These are phyloP conservation scores for Pelagia noctiluca DNA, from an alignment of 30 jellyfish, hydroid and myxozoan species.

Conservation along the genomic window DNA sequence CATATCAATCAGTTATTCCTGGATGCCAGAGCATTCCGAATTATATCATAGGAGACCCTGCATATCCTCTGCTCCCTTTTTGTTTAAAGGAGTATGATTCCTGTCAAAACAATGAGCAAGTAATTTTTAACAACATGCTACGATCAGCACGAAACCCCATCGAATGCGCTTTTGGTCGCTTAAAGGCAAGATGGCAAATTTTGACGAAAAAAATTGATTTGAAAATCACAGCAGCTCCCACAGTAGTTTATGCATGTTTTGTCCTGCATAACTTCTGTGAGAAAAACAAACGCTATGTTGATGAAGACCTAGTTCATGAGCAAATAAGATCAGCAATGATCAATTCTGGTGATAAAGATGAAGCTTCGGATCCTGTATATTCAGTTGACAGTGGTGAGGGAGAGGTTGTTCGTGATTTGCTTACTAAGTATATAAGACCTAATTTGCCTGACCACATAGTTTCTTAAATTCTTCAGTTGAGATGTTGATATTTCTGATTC, in stretches of 20 bases:
- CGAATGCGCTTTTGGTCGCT: constrained; percentile 68
- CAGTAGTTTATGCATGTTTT: constrained; percentile 59
- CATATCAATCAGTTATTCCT: no score
- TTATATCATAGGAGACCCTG: no score
- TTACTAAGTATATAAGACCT: no score
- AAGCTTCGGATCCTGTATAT: no score
- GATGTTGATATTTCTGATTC: no score
- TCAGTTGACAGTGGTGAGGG: no score
- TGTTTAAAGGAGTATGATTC: constrained; percentile 44
- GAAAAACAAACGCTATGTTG: constrained; percentile 13
- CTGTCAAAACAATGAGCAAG: constrained; percentile 33
- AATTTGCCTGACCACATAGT: no score
- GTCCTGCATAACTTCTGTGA: constrained; percentile 72
- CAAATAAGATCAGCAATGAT: constrained; percentile 12
- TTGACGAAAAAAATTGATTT: constrained; percentile 33
- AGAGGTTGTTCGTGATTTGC: no score
- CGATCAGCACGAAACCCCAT: constrained; percentile 75
- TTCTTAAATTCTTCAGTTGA: no score
- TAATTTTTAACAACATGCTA: constrained; percentile 31
- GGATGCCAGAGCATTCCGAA: no score
- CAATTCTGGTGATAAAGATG: constrained; percentile 12
- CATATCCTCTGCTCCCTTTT: no score
- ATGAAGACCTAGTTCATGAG: constrained; percentile 41
- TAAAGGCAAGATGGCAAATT: constrained; percentile 67
- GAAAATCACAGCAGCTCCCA: constrained; percentile 24